Conservation (phyloP, 2,888 invertebrate genomes). For the Cephus rjabovi region DNA sequence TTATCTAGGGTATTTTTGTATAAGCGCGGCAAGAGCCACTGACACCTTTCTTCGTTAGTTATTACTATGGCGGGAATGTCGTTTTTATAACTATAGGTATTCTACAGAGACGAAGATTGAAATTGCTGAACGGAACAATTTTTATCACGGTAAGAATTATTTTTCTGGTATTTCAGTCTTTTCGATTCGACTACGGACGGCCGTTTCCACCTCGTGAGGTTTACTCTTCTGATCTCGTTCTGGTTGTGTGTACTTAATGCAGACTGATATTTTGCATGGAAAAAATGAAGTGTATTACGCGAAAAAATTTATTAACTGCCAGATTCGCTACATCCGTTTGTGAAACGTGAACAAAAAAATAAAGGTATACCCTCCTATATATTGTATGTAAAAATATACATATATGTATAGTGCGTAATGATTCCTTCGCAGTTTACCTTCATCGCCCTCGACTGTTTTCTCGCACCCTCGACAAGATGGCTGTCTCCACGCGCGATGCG, state of each 20-base stretch:
- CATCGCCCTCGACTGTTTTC: neutral
- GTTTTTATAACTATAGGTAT: neutral
- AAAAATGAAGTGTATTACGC: neutral
- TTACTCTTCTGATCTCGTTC: neutral
- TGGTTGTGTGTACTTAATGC: neutral
- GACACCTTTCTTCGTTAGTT: neutral
- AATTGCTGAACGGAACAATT: neutral
- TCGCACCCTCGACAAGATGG: neutral
- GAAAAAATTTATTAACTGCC: neutral
- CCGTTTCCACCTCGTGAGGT: neutral
- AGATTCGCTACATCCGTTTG: neutral
- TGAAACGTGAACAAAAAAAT: neutral
- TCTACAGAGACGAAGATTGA: neutral
- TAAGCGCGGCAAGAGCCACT: neutral
- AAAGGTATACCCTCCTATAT: neutral
- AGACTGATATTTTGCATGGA: neutral
- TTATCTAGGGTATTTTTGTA: neutral
- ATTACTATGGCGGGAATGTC: neutral
- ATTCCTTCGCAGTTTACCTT: neutral
- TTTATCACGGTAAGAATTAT: neutral
- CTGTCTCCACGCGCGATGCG: neutral
- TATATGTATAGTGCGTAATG: neutral
- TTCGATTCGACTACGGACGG: neutral
- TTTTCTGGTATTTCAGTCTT: neutral
- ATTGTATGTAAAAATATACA: no score